Base-by-base conservation (phyloP, 1,140 invertebrate genomes). In the Sycophila sp. region DNA sequence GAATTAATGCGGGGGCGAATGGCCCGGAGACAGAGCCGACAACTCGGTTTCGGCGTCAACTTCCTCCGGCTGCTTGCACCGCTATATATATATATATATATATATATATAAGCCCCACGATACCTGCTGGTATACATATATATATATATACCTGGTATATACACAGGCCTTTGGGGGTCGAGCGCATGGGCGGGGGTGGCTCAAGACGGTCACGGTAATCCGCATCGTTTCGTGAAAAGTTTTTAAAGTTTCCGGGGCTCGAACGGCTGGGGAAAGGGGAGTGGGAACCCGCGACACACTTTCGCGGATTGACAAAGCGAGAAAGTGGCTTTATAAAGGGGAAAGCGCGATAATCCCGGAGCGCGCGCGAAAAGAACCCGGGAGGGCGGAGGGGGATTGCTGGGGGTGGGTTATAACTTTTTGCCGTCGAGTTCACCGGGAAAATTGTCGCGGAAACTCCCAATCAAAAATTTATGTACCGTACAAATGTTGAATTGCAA, bases 291-390 rank as follows among this genome's bases (percentile, higher is more conserved):
- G 8, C 60, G 40, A 49, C 45, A 24, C 60, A 24, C 19, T 63
- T 36, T 24, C 42, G 17, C 63, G 24, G 34, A 30, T 55, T 30
- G 63, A 40, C 49, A 65, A 55, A 65, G 63, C 49, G 49, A 24
- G 34, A 65, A 65, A 65, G 49, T 55, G 49, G 36, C 49, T 65
- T 55, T 65, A 65, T 30, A 55, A 53, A 30, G 34, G 49, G 0
- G 24, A 40, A 40, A 40, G 38, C 38, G 3, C 49, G 63, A 65
- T 65, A 65, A 63, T 63, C 45, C 60, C 30, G 38, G 42, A 45
- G 15, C 38, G 58, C 24, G n/a, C n/a, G n/a, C n/a, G n/a, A n/a
- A n/a, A n/a, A n/a, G n/a, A n/a, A n/a, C n/a, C n/a, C n/a, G n/a
- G n/a, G n/a, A n/a, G n/a, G n/a, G n/a, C n/a, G n/a, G n/a, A n/a